Evolutionary conservation across 2,113 vertebrate species (phyloP), one percentile per base, ranked within the genome.

Genomic region (Ptilorrhoa leucosticta): DNA sequence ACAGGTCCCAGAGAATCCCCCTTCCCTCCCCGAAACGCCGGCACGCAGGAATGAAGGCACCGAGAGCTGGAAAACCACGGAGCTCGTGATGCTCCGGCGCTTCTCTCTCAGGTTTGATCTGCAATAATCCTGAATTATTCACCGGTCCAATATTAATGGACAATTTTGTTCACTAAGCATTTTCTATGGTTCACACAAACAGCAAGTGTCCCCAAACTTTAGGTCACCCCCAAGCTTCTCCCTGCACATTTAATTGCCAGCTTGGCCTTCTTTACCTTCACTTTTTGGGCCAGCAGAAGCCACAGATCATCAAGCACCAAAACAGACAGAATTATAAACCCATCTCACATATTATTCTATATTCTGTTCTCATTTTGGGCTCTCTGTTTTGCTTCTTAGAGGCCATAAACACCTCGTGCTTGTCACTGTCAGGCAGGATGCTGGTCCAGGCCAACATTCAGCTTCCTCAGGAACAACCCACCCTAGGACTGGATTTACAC

Each of bases 21-120:
- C 17, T n/a, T n/a, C 40, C 24, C 26, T 75, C 39, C 15, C 28
- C 31, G 27, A 54, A 63, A 91, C 58, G 50, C 30, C 4, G 3
- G 14, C 33, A 42, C 1, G 0, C 2, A 15, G 40, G 28, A 85
- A 42, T 1, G 15, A 65, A 31, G 1, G 2, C 6, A 8, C n/a
- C 39, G 19, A 39, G 40, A 64, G 22, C 48, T 53, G 68, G 45
- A 40, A 60, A 40, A 16, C 10, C 13, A 13, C 0, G 1, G 47
- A 35, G 60, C 33, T 51, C 15, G 2, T 5, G 27, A 30, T 5
- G 10, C 5, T n/a, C 19, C 28, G 1, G 18, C 9, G 27, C 40
- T n/a, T 11, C 76, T 42, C 39, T 19, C 31, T 73, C 15, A 15
- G 15, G 40, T 53, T 8, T 30, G 13, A 48, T 7, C 42, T 47